Conservation (phyloP, 2,113 vertebrate genomes). For the Eurypyga helias region DNA sequence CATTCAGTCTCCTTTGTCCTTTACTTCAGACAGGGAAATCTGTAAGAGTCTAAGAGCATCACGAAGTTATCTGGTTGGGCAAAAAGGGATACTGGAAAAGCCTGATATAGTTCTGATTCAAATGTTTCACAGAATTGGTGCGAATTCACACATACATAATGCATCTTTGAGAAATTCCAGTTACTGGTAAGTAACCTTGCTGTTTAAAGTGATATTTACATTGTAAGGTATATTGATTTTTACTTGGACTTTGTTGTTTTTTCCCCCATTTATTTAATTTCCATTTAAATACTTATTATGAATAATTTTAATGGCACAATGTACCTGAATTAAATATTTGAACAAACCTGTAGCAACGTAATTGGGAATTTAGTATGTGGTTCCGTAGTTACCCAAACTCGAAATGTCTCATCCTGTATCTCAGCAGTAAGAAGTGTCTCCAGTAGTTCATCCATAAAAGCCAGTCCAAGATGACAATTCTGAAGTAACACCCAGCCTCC, state of each 20-base stretch:
- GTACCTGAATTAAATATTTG: not conserved
- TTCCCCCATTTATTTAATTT: not conserved
- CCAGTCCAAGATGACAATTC: conserved; percentile 81
- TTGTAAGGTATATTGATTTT: not conserved
- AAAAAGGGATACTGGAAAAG: not conserved
- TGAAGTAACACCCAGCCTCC: conserved; percentile 82
- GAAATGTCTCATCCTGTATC: conserved; percentile 67
- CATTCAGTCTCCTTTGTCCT: not conserved
- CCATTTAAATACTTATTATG: not conserved
- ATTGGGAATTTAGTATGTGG: conserved; percentile 79
- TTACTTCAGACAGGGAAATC: not conserved
- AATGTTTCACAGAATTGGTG: not conserved
- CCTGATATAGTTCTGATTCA: not conserved
- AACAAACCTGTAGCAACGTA: conserved; percentile 78
- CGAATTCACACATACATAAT: not conserved
- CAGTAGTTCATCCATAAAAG: conserved; percentile 81
- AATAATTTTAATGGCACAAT: not conserved
- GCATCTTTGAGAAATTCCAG: not conserved
- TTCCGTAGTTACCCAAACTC: conserved; percentile 82
- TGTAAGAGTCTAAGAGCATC: not conserved
- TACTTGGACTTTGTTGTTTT: not conserved
- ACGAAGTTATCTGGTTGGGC: not conserved
- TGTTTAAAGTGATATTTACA: not conserved
- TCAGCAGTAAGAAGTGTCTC: conserved; percentile 70
- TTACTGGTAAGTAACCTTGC: not conserved